Conservation (phyloP, 1,140 invertebrate genomes). For the Aphaenogaster ashmeadi region DNA sequence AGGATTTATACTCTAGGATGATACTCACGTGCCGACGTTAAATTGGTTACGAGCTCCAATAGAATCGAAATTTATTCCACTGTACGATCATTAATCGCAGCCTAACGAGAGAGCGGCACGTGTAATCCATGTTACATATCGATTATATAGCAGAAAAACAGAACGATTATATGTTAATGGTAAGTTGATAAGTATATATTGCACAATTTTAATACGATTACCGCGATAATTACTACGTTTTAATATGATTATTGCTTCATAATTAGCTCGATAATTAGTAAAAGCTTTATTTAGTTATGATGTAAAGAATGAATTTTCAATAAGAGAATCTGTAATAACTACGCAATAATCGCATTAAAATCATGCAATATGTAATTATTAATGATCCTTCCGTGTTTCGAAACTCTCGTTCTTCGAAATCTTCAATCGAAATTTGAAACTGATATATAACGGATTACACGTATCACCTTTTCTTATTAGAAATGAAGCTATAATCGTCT, state of each 20-base stretch:
- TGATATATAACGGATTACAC: not conserved
- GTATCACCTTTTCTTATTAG: too few species aligned
- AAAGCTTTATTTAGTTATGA: slow-evolving; percentile 10
- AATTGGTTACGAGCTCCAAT: slow-evolving; percentile 28
- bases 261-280: slow-evolving; percentile 21
- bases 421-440: not conserved
- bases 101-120: slow-evolving; percentile 23
- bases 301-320: slow-evolving; percentile 22
- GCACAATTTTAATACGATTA: slow-evolving; percentile 18
- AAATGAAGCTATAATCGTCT: not conserved
- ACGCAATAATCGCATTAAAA: slow-evolving; percentile 1
- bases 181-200: slow-evolving; percentile 38
- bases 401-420: too few species aligned
- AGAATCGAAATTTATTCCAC: slow-evolving; percentile 42
- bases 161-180: not conserved
- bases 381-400: not conserved
- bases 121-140: slow-evolving; percentile 54
- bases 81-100: slow-evolving; percentile 53
- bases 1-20: not conserved
- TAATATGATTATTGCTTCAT: not conserved
- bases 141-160: slow-evolving; percentile 3
- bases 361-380: slow-evolving; percentile 22
- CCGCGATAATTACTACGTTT: not conserved
- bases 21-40: slow-evolving; percentile 2
- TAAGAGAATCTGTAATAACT: not conserved